A percentile compares a stretch with the other conserved stretches of the same genome.
phyloP scores from a whole-genome alignment of 2,113 vertebrate species.

The Nansenia antarctica region DNA sequence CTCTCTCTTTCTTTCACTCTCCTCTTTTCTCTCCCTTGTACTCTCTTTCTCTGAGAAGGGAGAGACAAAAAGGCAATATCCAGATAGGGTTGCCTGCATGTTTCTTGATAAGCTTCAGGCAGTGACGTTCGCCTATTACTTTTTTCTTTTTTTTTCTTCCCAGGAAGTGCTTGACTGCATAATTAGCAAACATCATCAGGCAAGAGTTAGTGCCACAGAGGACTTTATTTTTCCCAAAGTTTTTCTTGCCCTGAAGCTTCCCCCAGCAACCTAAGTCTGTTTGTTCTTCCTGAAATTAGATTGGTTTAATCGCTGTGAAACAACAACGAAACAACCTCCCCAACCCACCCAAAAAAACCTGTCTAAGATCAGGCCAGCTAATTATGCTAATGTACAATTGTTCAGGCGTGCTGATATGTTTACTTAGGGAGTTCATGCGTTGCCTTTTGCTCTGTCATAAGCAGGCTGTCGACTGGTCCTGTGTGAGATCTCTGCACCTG shows the following conservation, averaged over 20 bases:
- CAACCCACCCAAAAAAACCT: slow-evolving; percentile 50
- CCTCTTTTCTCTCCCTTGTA: slow-evolving; percentile 5
- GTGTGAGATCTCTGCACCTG: slow-evolving; percentile 81
- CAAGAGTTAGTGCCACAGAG: slow-evolving; percentile 85
- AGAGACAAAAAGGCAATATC: slow-evolving; percentile 75
- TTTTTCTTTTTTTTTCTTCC: slow-evolving; percentile 54
- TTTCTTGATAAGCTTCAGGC: slow-evolving; percentile 94
- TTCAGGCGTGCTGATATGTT: slow-evolving; percentile 97
- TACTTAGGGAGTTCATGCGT: slow-evolving; percentile 93
- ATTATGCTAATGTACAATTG: slow-evolving; percentile 99
- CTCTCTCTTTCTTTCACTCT: slow-evolving; percentile 31
- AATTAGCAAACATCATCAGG: slow-evolving; percentile 99
- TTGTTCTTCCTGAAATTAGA: slow-evolving; percentile 98
- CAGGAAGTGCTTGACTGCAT: slow-evolving; percentile 89
- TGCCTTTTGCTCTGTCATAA: slow-evolving; percentile 88
- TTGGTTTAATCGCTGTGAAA: slow-evolving; percentile 99
- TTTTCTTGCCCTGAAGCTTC: slow-evolving; percentile 91
- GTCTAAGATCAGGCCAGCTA: slow-evolving; percentile 92
- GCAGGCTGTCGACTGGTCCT: slow-evolving; percentile 85
- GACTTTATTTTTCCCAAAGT: slow-evolving; percentile 80
- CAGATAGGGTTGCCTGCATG: slow-evolving; percentile 86
- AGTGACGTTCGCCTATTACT: slow-evolving; percentile 89
- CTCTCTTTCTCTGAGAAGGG: slow-evolving; percentile 17
- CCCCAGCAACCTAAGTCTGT: slow-evolving; percentile 93
- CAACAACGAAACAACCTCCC: slow-evolving; percentile 80